phyloP scores from a whole-genome alignment of 2,888 invertebrate genomes.

The Hemaris fuciformis region DNA sequence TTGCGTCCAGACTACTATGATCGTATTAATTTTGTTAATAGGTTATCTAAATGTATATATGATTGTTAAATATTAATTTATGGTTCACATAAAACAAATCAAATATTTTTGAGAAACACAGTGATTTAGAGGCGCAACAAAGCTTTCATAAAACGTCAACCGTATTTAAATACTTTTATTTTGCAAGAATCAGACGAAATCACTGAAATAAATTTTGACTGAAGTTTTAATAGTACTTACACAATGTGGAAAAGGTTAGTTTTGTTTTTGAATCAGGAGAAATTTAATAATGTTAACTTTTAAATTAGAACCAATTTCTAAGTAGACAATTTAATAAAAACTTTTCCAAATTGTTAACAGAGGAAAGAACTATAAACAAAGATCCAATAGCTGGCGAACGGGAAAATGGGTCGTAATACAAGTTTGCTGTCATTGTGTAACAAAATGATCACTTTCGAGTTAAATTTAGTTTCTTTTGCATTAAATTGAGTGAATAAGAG shows the following conservation, averaged over 20 bases:
- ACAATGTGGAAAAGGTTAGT: too few relatives aligned
- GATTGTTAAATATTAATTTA: neutral
- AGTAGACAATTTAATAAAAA: neutral
- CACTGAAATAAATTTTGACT: too few relatives aligned
- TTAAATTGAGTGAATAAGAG: neutral
- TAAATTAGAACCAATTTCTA: neutral
- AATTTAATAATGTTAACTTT: neutral
- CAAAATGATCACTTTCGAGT: neutral
- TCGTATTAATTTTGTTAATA: conserved; percentile 33
- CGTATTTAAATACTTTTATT: too few relatives aligned
- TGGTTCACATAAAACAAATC: neutral
- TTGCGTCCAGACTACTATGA: conserved; percentile 30
- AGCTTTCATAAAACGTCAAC: too few relatives aligned
- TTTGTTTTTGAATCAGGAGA: neutral
- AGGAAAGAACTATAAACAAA: conserved; percentile 14
- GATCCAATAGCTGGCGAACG: conserved; percentile 8
- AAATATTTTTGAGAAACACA: too few relatives aligned
- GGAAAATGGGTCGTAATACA: neutral
- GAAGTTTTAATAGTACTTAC: too few relatives aligned
- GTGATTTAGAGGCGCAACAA: too few relatives aligned
- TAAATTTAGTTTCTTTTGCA: neutral
- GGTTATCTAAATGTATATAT: neutral
- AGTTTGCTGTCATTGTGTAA: neutral
- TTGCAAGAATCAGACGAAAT: too few relatives aligned
- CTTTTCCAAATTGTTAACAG: neutral